A percentile compares a stretch with the other conserved stretches of the same genome.
Conservation (phyloP, 2,113 vertebrate species). For the Prunella himalayana region DNA sequence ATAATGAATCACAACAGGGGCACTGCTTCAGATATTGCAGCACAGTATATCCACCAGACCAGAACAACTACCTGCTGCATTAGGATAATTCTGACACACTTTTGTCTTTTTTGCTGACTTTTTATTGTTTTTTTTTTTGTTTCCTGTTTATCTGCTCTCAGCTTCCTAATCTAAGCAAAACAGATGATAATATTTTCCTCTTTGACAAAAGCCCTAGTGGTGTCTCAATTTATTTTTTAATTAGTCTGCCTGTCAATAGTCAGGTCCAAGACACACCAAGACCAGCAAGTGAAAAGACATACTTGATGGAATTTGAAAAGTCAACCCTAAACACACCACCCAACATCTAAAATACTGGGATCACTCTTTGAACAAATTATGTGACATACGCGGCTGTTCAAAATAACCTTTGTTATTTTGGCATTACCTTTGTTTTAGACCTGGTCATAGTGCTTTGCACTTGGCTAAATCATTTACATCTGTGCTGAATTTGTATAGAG, state of each 20-base stretch:
- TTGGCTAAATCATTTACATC: neutral
- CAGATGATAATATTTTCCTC: neutral
- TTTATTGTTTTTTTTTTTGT: neutral
- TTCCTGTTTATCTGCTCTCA: neutral
- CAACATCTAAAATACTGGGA: neutral
- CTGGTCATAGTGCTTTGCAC: neutral
- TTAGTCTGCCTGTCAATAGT: neutral
- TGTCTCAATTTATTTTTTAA: slow-evolving; percentile 16
- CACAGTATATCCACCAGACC: neutral
- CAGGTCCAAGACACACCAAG: neutral
- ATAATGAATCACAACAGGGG: slow-evolving; percentile 25
- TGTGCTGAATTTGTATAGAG: neutral
- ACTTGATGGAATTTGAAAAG: neutral
- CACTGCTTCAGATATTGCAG: neutral
- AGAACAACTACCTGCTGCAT: slow-evolving; percentile 40
- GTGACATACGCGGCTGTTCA: neutral
- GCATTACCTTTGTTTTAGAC: neutral
- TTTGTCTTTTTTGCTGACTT: neutral
- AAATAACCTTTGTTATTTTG: neutral
- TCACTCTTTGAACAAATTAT: neutral
- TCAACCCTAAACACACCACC: neutral
- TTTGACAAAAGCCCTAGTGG: slow-evolving; percentile 15
- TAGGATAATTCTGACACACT: neutral
- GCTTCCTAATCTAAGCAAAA: slow-evolving; percentile 28
- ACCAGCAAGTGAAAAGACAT: neutral